These are phyloP conservation scores for Cremastobaeus sp. DNA, from an alignment of 2,888 invertebrate genomes.

Conservation along the genomic window DNA sequence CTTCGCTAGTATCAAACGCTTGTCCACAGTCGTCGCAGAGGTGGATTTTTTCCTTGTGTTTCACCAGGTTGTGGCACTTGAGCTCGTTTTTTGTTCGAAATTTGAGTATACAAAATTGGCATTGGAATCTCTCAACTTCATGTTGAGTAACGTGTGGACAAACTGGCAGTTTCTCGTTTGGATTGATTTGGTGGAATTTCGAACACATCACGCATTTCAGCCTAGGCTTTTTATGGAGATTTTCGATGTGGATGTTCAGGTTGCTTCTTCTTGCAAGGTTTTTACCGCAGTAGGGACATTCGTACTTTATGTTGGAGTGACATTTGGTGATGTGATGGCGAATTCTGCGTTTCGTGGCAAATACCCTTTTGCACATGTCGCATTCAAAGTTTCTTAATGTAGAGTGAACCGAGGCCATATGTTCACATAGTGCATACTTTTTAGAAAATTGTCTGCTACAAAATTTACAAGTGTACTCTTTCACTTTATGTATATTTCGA, in stretches of 20 bases:
- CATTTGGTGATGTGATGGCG: conserved; percentile 19
- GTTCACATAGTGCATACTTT: conserved; percentile 33
- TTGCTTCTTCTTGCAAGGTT: background rate
- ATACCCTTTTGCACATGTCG: conserved; percentile 29
- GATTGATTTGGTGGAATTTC: conserved; percentile 21
- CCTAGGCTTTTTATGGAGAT: conserved; percentile 16
- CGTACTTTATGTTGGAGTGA: background rate
- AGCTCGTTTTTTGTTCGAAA: conserved; percentile 35
- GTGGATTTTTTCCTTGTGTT: conserved; percentile 18
- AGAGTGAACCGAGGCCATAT: conserved; percentile 13
- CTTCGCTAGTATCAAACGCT: conserved; percentile 9
- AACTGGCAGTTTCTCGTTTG: background rate
- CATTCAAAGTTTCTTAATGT: conserved; percentile 12
- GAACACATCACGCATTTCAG: background rate
- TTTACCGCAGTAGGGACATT: conserved; percentile 29
- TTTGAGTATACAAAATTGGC: conserved; percentile 20
- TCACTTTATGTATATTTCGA: conserved; percentile 1
- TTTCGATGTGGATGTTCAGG: conserved; percentile 15
- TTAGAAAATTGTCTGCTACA: conserved; percentile 30
- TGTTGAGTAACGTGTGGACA: conserved; percentile 15
- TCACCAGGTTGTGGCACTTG: conserved; percentile 22
- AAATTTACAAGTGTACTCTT: conserved; percentile 13
- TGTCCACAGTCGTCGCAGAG: conserved; percentile 44
- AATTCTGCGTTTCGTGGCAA: conserved; percentile 32
- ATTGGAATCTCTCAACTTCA: conserved; percentile 12